Base-by-base conservation (phyloP, 2,888 invertebrate genomes). In the Platycheirus albimanus region DNA sequence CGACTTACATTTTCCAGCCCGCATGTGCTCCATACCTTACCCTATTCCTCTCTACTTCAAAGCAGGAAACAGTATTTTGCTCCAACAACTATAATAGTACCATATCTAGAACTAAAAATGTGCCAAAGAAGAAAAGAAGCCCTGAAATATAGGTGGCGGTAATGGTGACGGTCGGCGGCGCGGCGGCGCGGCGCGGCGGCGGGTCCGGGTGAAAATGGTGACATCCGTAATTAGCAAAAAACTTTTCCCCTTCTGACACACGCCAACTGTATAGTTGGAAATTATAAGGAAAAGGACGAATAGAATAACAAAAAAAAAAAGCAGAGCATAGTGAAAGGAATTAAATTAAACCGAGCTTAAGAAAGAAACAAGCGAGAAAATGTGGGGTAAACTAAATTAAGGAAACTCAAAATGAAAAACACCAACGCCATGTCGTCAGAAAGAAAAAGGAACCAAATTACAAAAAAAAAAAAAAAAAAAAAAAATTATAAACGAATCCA, bases 191-290 rank as follows among this genome's bases (percentile, higher is more conserved):
- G 13, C 13, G 33, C 7, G 7, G 24, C 3, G n/a, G 43, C n/a
- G n/a, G n/a, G n/a, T n/a, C n/a, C n/a, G 15, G 38, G 41, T 49
- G 43, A 74, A 61, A 78, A 78, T 58, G 81, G 81, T 67, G 83
- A 83, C 83, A 83, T 78, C 69, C 74, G 83, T 83, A 78, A 83
- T 83, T 83, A 83, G 83, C 83, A 78, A 61, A 74, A 69, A 83
- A 83, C 54, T 67, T 81, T 45, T 63, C 51, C 24, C 47, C 28
- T 47, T 41, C 54, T 49, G 61, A 67, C 61, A 61, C 66, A 70
- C 28, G 71, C 69, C 54, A 69, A 52, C 24, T 63, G 72, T n/a
- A n/a, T n/a, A n/a, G n/a, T 67, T 54, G 74, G 41, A 51, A 71
- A 61, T 41, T 41, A 52, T 8, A 41, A 41, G 51, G n/a, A 38